phyloP scores from a whole-genome alignment of 2,888 invertebrate genomes.

The Leuctra nigra region DNA sequence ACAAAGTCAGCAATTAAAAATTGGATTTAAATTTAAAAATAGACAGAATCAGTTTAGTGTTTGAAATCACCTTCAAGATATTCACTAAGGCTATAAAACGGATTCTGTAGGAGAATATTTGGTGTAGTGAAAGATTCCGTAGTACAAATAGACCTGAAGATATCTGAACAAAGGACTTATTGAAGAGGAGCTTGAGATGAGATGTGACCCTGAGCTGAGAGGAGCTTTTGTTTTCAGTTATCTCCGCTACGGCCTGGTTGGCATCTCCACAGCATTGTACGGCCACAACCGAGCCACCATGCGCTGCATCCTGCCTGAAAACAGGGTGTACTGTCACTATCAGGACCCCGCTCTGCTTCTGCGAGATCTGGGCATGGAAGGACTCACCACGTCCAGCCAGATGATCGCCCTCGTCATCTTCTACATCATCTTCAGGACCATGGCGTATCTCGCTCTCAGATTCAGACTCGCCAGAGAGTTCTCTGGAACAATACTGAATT shows the following conservation, averaged over 20 bases:
- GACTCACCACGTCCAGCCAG: slow-evolving; percentile 47
- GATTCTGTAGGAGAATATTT: too few relatives aligned
- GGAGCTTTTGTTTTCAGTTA: too few relatives aligned
- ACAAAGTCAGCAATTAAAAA: too few relatives aligned
- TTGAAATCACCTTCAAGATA: too few relatives aligned
- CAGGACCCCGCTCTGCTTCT: slow-evolving; percentile 52
- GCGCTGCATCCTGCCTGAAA: slow-evolving; percentile 50
- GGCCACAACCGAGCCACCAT: slow-evolving; percentile 52
- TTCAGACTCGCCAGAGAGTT: slow-evolving; percentile 51
- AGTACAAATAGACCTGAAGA: too few relatives aligned
- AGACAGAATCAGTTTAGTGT: too few relatives aligned
- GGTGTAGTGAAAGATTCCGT: too few relatives aligned
- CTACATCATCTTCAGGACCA: slow-evolving; percentile 47
- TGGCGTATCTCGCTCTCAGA: slow-evolving; percentile 52
- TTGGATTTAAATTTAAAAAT: too few relatives aligned
- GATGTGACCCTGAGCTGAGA: too few relatives aligned
- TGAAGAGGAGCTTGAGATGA: too few relatives aligned
- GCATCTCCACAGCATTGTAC: slow-evolving; percentile 48
- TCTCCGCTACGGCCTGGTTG: slow-evolving; percentile 61
- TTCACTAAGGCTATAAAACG: too few relatives aligned
- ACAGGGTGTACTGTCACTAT: slow-evolving; percentile 50
- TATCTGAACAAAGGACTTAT: too few relatives aligned
- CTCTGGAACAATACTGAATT: slow-evolving; percentile 48
- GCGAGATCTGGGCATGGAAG: slow-evolving; percentile 55
- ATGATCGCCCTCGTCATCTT: slow-evolving; percentile 50